These are phyloP conservation scores for Scartelaos histophorus DNA, from an alignment of 2,113 vertebrate genomes.

Conservation along the genomic window DNA sequence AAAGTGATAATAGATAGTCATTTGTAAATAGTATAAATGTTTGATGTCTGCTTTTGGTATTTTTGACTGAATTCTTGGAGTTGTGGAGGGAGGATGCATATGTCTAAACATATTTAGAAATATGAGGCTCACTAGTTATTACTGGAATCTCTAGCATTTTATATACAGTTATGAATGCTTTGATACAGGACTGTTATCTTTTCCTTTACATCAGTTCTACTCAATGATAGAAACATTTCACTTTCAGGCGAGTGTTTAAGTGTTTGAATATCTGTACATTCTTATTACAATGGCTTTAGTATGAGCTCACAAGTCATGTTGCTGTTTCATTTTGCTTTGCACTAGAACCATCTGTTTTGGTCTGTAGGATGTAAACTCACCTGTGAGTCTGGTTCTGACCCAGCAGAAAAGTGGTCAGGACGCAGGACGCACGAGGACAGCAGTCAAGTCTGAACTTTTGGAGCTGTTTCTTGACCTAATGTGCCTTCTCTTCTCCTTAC, in stretches of 20 bases:
- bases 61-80: not conserved
- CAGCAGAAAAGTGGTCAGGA: not conserved
- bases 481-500: not conserved
- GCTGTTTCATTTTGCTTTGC: not conserved
- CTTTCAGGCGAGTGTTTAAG: too few species aligned
- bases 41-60: not conserved
- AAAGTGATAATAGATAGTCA: not conserved
- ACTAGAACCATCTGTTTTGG: not conserved
- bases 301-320: not conserved
- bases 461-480: slow-evolving; percentile 2
- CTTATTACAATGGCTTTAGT: too few species aligned
- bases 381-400: not conserved
- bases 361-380: not conserved
- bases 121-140: not conserved
- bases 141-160: too few species aligned
- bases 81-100: not conserved
- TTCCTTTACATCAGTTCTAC: too few species aligned
- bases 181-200: too few species aligned
- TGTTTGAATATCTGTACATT: too few species aligned
- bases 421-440: not conserved
- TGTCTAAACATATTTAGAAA: not conserved
- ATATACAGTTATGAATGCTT: too few species aligned
- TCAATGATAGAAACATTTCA: too few species aligned
- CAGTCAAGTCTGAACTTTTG: slow-evolving; percentile 3
- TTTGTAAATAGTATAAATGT: not conserved